These are phyloP conservation scores for Leptodactylus fuscus DNA, from an alignment of 2,113 vertebrate genomes.

Conservation along the genomic window DNA sequence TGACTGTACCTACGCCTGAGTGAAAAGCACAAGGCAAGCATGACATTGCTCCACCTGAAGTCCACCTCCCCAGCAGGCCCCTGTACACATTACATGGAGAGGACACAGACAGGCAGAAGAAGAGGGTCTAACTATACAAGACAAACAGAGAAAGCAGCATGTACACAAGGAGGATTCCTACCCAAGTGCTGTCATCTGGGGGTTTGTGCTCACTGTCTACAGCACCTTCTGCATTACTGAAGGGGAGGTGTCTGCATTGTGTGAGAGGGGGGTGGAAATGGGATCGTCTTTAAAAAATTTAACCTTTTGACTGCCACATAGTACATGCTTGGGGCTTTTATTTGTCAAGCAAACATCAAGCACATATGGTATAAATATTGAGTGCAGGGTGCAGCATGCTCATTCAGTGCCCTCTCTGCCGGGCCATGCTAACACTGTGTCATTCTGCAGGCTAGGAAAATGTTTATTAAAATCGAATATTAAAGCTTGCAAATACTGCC, in stretches of 20 bases:
- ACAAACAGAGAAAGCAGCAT: background rate
- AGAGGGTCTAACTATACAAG: background rate
- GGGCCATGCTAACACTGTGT: background rate
- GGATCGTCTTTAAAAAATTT: conserved; percentile 48
- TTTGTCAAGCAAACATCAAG: conserved; percentile 26
- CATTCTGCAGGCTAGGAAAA: background rate
- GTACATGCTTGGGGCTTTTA: background rate
- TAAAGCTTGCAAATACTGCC: background rate
- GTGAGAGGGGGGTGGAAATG: conserved; percentile 36
- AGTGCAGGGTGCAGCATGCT: background rate
- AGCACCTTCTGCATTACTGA: conserved; percentile 45
- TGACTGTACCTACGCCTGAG: conserved; percentile 7
- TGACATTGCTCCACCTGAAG: background rate
- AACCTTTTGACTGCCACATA: conserved; percentile 12
- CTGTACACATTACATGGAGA: background rate
- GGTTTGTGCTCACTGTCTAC: background rate
- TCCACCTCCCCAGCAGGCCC: background rate
- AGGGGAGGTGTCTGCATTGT: conserved; percentile 45
- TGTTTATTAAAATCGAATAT: background rate
- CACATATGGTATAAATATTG: conserved; percentile 7
- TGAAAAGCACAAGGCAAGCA: background rate
- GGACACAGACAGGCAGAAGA: background rate
- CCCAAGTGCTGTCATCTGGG: conserved; percentile 42
- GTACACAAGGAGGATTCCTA: conserved; percentile 21
- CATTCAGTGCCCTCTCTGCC: background rate